These are phyloP conservation scores for crab-eating macaque (Macaca fascicularis) DNA, from an alignment of 2,113 vertebrate species.

Conservation along the genomic window DNA sequence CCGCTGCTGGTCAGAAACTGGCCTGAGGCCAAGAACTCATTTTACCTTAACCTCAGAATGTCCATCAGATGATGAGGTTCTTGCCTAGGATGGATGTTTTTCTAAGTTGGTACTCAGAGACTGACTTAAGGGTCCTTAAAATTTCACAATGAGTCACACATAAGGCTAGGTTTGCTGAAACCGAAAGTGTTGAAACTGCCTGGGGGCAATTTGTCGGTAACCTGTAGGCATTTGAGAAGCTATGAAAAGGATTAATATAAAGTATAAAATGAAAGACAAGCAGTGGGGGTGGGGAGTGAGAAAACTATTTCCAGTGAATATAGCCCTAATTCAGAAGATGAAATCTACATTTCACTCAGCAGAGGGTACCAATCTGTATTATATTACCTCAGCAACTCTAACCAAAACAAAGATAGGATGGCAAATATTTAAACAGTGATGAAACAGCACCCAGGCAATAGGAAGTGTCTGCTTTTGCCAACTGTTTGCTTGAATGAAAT, in stretches of 20 bases:
- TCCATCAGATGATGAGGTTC: neutral
- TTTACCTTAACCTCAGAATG: conserved; percentile 30
- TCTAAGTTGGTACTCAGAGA: conserved; percentile 14
- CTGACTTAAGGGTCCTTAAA: conserved; percentile 26
- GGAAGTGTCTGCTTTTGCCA: conserved; percentile 66
- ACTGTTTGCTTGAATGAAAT: conserved; percentile 58
- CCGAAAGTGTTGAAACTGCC: neutral
- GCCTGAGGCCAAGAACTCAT: conserved; percentile 40
- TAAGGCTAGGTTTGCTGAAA: conserved; percentile 22
- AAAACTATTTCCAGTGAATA: conserved; percentile 10
- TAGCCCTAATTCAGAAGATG: conserved; percentile 35
- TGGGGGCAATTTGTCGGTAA: conserved; percentile 12
- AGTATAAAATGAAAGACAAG: conserved; percentile 39
- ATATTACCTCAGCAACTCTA: conserved; percentile 67
- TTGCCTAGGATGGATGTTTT: conserved; percentile 27
- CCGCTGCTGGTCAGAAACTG: neutral
- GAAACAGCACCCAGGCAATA: conserved; percentile 66
- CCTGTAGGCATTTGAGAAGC: conserved; percentile 33
- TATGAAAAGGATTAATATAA: conserved; percentile 33
- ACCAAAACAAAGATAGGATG: conserved; percentile 71
- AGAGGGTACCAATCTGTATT: conserved; percentile 65
- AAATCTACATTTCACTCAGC: conserved; percentile 53
- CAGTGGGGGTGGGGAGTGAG: neutral
- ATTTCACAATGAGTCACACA: conserved; percentile 1
- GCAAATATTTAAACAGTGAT: conserved; percentile 74